These are phyloP conservation scores for Ephydatia muelleri DNA, from an alignment of 37 sponge, comb jelly and placozoan genomes.

Conservation along the genomic window DNA sequence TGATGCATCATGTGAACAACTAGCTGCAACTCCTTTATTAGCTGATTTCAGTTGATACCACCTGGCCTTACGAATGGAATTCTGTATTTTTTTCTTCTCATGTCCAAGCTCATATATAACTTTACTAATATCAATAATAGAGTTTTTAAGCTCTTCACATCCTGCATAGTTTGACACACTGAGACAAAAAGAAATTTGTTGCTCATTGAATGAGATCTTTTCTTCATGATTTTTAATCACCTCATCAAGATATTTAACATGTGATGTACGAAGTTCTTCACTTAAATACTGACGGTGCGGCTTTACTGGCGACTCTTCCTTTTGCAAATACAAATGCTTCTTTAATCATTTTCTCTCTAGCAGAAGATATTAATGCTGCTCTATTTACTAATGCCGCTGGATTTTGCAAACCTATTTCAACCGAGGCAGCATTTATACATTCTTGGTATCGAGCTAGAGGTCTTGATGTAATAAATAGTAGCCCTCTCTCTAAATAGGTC, in stretches of 20 bases:
- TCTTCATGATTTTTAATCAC: background rate
- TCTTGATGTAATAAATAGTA: background rate
- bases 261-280: background rate
- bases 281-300: background rate
- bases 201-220: background rate
- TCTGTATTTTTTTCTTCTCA: background rate
- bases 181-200: background rate
- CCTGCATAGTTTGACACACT: background rate
- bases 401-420: background rate
- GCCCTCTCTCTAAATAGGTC: background rate
- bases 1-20: background rate
- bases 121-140: too few species aligned
- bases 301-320: background rate
- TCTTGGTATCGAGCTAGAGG: background rate
- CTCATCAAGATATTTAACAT: background rate
- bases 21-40: background rate
- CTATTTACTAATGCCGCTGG: background rate
- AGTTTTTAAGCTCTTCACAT: too few species aligned
- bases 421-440: background rate
- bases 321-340: background rate
- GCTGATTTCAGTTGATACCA: conserved; percentile 1
- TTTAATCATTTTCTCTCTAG: background rate
- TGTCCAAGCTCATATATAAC: background rate
- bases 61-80: background rate
- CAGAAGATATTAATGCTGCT: background rate